Evolutionary conservation across 2,888 invertebrate genomes (phyloP).

Genomic region (Phengaris alcon): DNA sequence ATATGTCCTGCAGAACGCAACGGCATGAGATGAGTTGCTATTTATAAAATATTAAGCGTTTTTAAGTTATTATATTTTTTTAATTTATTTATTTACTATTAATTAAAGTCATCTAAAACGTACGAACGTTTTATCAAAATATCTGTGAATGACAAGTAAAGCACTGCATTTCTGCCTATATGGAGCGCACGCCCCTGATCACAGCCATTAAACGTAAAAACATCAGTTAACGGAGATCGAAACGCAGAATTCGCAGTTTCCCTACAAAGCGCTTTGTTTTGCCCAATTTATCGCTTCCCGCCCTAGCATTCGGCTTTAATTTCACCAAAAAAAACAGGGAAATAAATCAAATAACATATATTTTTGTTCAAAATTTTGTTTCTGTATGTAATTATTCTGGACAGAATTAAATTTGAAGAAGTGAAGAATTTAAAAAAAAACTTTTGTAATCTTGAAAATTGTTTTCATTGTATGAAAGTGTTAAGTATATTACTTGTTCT

Average conservation of each 20-base stretch:
- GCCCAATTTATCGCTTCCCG: conserved; percentile 53
- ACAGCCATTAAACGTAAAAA: neutral
- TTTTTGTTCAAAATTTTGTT: neutral
- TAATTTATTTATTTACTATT: too few relatives aligned
- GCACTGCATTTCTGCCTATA: too few relatives aligned
- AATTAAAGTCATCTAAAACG: too few relatives aligned
- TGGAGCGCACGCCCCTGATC: too few relatives aligned
- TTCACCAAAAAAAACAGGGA: neutral
- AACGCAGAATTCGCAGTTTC: conserved; percentile 59
- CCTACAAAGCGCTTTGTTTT: conserved; percentile 61
- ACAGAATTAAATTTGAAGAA: neutral
- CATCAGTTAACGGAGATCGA: conserved; percentile 47
- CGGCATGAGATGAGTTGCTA: too few relatives aligned
- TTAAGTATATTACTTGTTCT: too few relatives aligned
- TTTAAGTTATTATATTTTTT: too few relatives aligned
- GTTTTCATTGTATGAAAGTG: too few relatives aligned
- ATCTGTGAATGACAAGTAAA: too few relatives aligned
- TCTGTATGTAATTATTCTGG: neutral
- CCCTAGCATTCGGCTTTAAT: conserved; percentile 33
- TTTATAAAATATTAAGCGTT: too few relatives aligned
- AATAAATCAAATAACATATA: conserved; percentile 12
- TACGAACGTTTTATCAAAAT: too few relatives aligned
- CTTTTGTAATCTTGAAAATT: neutral
- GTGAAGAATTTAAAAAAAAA: neutral
- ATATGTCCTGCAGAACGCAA: too few relatives aligned